Evolutionary conservation across 2,797 vertebrate species (phyloP).

Genomic region (Falco rusticolus): DNA sequence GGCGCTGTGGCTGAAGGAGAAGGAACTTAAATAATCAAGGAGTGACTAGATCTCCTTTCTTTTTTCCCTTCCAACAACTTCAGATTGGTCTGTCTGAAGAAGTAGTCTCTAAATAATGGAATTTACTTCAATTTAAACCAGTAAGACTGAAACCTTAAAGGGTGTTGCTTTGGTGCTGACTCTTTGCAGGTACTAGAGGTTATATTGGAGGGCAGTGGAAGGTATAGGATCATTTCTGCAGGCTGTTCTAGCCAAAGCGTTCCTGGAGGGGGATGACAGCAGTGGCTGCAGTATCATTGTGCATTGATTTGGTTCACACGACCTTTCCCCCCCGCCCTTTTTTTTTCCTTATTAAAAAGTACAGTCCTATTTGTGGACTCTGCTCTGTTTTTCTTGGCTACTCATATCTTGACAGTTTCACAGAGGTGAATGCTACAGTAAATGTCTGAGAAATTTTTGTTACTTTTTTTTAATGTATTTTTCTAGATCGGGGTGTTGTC

Average conservation of each 20-base stretch:
- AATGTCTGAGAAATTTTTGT: not conserved
- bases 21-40: not conserved
- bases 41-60: not conserved
- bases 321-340: not conserved
- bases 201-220: not conserved
- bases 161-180: not conserved
- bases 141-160: not conserved
- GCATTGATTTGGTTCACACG: not conserved
- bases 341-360: not conserved
- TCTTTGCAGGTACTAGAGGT: not conserved
- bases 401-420: not conserved
- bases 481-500: not conserved
- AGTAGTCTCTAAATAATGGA: not conserved
- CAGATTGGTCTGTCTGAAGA: not conserved
- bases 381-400: not conserved
- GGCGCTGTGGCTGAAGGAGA: not conserved
- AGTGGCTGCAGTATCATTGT: not conserved
- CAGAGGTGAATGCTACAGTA: not conserved
- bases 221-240: not conserved
- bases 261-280: not conserved
- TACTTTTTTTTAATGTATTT: not conserved
- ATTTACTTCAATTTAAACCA: not conserved
- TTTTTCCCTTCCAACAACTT: not conserved
- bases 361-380: not conserved
- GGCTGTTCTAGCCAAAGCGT: not conserved